Evolutionary conservation across 2,797 vertebrate species (phyloP).

Genomic region (Enteromius trimaculatus): DNA sequence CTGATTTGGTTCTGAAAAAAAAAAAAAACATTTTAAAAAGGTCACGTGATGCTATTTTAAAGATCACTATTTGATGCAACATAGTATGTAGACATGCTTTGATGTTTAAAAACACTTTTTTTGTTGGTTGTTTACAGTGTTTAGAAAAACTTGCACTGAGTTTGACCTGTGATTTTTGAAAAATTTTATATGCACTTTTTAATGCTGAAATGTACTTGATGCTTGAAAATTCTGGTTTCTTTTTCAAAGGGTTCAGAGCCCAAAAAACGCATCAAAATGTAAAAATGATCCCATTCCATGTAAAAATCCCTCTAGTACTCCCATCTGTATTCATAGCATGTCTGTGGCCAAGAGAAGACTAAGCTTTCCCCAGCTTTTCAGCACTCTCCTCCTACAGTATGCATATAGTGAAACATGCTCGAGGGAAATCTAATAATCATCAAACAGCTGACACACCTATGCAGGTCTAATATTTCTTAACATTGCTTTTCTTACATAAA

Average conservation of each 20-base stretch:
- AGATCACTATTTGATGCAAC: too few species aligned
- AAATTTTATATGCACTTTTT: not conserved
- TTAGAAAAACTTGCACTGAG: not conserved
- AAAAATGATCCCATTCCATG: slow-evolving; percentile 11
- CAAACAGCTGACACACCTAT: not conserved
- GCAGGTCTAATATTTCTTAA: not conserved
- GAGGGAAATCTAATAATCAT: not conserved
- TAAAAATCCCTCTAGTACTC: slow-evolving; percentile 2
- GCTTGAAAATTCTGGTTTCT: not conserved
- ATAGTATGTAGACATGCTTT: too few species aligned
- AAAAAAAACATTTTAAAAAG: too few species aligned
- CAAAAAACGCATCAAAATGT: slow-evolving; percentile 22
- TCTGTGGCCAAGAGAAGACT: slow-evolving; percentile 1
- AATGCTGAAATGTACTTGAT: not conserved
- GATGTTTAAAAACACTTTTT: too few species aligned
- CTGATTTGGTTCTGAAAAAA: not conserved
- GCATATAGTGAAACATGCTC: not conserved
- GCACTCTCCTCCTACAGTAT: not conserved
- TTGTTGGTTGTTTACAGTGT: not conserved
- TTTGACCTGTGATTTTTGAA: not conserved
- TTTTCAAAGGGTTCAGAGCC: not conserved
- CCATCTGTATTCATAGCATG: slow-evolving; percentile 17
- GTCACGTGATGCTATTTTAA: too few species aligned
- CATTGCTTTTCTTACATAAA: not conserved
- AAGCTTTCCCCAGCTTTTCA: not conserved